Conservation (phyloP, 2,113 vertebrate species). For the Scomber colias region DNA sequence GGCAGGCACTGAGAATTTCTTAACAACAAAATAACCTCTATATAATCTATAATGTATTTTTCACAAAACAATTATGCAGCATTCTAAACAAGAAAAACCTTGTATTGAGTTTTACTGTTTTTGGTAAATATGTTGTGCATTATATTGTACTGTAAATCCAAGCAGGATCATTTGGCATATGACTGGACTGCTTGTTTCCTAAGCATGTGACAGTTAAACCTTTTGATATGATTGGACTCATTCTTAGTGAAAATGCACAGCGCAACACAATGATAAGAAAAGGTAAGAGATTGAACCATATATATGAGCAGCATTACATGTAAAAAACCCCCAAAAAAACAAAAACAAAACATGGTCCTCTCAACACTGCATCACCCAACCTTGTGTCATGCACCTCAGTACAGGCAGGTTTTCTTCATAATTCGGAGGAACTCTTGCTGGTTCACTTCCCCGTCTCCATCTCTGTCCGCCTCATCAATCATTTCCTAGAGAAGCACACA, state of each 20-base stretch:
- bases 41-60: constrained; percentile 10
- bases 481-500: constrained; percentile 87
- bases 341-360: not conserved
- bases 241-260: constrained; percentile 33
- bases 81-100: constrained; percentile 36
- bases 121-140: constrained; percentile 27
- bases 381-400: constrained; percentile 70
- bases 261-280: constrained; percentile 29
- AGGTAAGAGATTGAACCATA: not conserved
- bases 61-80: constrained; percentile 52
- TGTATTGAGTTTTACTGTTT: not conserved
- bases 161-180: constrained; percentile 39
- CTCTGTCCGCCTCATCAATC: constrained; percentile 94
- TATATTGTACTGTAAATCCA: constrained; percentile 9
- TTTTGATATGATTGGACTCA: not conserved
- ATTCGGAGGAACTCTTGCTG: constrained; percentile 95
- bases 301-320: constrained; percentile 53
- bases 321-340: not conserved
- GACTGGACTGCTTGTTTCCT: constrained; percentile 17
- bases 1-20: constrained; percentile 59
- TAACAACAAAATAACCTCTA: constrained; percentile 5
- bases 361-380: not conserved
- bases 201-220: not conserved
- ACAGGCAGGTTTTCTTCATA: constrained; percentile 96
- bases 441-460: constrained; percentile 95